These are phyloP conservation scores for Drosophila mulleri DNA, from an alignment of 2,888 invertebrate species.

Conservation along the genomic window DNA sequence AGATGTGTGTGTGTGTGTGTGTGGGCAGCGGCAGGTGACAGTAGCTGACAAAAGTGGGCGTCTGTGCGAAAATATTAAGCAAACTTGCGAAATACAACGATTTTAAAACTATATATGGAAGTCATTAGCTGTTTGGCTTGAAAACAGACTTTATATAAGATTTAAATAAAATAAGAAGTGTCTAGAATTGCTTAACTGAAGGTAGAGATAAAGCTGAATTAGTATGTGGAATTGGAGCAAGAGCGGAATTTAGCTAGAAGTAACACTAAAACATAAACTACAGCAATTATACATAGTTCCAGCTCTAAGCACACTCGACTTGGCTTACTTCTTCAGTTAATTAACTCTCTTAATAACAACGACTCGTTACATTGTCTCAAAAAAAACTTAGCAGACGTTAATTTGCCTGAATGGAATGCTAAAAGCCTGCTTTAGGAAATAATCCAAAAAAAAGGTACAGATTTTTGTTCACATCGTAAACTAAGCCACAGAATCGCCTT, in stretches of 20 bases:
- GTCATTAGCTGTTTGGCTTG: background rate
- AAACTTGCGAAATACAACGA: constrained; percentile 29
- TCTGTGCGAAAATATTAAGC: constrained; percentile 13
- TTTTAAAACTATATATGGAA: constrained; percentile 1
- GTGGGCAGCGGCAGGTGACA: constrained; percentile 25
- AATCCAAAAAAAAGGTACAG: no score
- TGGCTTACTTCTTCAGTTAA: no score
- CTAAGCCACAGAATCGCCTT: no score
- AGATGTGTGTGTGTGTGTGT: background rate
- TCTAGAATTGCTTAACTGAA: background rate
- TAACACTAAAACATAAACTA: background rate
- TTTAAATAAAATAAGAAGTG: background rate
- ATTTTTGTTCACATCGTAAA: no score
- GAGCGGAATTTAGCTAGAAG: background rate
- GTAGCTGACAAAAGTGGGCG: constrained; percentile 25
- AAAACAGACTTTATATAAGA: background rate
- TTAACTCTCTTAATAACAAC: no score
- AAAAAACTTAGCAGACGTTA: no score
- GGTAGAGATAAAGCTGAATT: no score
- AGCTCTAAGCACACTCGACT: no score
- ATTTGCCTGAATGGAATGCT: no score
- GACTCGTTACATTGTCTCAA: no score
- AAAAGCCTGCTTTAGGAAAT: no score
- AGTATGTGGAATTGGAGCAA: background rate
- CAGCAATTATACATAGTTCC: no score